A percentile compares a stretch with the other conserved stretches of the same genome.
Evolutionary conservation across 1,140 invertebrate genomes (phyloP).

Genomic region (Anoplophora glabripennis): DNA sequence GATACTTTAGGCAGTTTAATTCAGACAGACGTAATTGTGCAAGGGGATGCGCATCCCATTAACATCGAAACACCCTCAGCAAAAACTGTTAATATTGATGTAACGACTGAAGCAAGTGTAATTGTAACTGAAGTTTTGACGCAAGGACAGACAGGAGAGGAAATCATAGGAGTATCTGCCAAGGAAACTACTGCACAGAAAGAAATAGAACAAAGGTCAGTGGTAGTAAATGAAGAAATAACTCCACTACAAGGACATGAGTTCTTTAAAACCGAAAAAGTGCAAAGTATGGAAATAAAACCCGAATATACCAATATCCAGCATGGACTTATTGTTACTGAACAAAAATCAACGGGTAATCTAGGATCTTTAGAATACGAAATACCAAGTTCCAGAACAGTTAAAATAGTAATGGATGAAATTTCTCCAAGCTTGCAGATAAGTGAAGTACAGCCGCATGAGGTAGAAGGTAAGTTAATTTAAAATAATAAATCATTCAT

Average conservation of each 20-base stretch:
- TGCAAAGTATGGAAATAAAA: slow-evolving; percentile 48
- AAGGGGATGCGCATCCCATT: slow-evolving; percentile 43
- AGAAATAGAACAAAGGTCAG: slow-evolving; percentile 44
- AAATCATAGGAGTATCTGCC: slow-evolving; percentile 47
- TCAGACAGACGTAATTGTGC: slow-evolving; percentile 49
- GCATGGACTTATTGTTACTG: slow-evolving; percentile 55
- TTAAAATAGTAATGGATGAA: slow-evolving; percentile 36
- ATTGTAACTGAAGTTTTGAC: slow-evolving; percentile 51
- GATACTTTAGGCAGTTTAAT: slow-evolving; percentile 47
- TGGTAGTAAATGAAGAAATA: slow-evolving; percentile 43
- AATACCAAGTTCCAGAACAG: slow-evolving; percentile 33
- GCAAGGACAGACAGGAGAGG: slow-evolving; percentile 52
- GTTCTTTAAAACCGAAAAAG: slow-evolving; percentile 36
- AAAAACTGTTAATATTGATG: slow-evolving; percentile 46
- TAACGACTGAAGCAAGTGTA: slow-evolving; percentile 51
- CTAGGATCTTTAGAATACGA: slow-evolving; percentile 46
- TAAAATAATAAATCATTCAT: slow-evolving; percentile 2
- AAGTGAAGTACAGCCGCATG: slow-evolving; percentile 51
- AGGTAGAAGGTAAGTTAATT: slow-evolving; percentile 55
- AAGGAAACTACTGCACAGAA: slow-evolving; percentile 47
- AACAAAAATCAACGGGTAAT: slow-evolving; percentile 50
- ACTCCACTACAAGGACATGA: slow-evolving; percentile 38
- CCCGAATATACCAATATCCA: slow-evolving; percentile 46
- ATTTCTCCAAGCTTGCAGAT: slow-evolving; percentile 43
- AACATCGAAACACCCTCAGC: slow-evolving; percentile 39